Conservation (phyloP, 2,113 vertebrate species). For the Vimba vimba region DNA sequence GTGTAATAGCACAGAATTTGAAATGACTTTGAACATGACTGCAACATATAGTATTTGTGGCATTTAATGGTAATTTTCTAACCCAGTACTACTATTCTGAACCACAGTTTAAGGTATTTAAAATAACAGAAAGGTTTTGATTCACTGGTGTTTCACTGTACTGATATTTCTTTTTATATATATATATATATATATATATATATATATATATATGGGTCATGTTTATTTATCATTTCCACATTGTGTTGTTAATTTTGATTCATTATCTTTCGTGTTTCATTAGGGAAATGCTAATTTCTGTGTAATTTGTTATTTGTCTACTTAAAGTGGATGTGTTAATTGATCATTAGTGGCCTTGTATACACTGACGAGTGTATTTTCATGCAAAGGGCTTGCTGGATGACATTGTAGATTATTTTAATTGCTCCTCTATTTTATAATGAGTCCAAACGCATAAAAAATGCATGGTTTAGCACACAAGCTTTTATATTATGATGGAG, state of each 20-base stretch:
- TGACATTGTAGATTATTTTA: constrained; percentile 19
- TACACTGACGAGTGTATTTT: constrained; percentile 2
- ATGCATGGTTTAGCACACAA: constrained; percentile 23
- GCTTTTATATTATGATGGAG: not conserved
- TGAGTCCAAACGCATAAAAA: constrained; percentile 17
- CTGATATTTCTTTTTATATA: not conserved
- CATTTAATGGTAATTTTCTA: not conserved
- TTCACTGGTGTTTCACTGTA: not conserved
- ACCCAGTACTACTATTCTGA: not conserved
- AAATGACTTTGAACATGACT: not conserved
- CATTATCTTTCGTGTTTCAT: not conserved
- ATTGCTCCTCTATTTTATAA: constrained; percentile 19
- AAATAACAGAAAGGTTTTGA: not conserved
- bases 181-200: not conserved
- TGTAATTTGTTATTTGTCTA: constrained; percentile 37
- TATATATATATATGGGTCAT: not conserved
- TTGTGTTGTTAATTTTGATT: constrained; percentile 14
- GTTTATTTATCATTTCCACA: not conserved
- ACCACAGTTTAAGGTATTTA: not conserved
- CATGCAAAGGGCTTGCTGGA: not conserved
- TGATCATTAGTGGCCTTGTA: constrained; percentile 33
- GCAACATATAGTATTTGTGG: not conserved
- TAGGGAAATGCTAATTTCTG: not conserved
- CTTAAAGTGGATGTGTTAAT: constrained; percentile 28
- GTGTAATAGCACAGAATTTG: not conserved